Conservation (phyloP, 2,888 invertebrate genomes). For the Eugnorisma glareosa region DNA sequence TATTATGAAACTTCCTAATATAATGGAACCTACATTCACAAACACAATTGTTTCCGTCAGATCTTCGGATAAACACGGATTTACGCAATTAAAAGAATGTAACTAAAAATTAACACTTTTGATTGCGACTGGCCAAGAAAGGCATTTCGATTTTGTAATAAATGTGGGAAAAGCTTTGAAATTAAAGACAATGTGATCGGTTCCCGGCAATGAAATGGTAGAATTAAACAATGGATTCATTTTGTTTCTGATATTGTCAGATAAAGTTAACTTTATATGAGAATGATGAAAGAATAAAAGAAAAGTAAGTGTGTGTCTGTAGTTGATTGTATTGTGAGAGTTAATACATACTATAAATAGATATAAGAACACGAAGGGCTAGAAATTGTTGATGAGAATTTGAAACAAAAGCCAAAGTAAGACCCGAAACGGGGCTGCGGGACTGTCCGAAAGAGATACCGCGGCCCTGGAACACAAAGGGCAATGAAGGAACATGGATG, state of each 20-base stretch:
- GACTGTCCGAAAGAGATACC: too few relatives aligned
- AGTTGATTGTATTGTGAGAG: slow-evolving; percentile 25
- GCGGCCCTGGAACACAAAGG: too few relatives aligned
- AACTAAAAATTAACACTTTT: slow-evolving; percentile 68
- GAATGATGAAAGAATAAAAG: slow-evolving; percentile 46
- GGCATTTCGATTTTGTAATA: slow-evolving; percentile 54
- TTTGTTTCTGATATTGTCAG: slow-evolving; percentile 50
- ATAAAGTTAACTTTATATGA: slow-evolving; percentile 43
- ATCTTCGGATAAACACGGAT: slow-evolving; percentile 64
- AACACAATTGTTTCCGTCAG: slow-evolving; percentile 66
- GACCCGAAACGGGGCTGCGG: too few relatives aligned
- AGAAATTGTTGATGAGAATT: neutral
- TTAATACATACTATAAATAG: slow-evolving; percentile 1
- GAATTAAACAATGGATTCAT: slow-evolving; percentile 50
- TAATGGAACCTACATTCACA: slow-evolving; percentile 64
- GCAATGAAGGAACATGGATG: too few relatives aligned
- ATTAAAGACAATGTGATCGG: slow-evolving; percentile 52
- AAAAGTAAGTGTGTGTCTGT: slow-evolving; percentile 26
- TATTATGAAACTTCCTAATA: slow-evolving; percentile 65
- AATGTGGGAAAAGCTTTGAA: slow-evolving; percentile 48
- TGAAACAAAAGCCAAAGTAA: neutral
- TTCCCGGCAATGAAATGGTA: slow-evolving; percentile 47
- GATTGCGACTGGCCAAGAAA: slow-evolving; percentile 23
- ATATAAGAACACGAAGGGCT: slow-evolving; percentile 10
- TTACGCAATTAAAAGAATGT: slow-evolving; percentile 70